Evolutionary conservation across 2,113 vertebrate species (phyloP), one percentile per base, ranked within the genome.

Genomic region (Ammospiza nelsoni): DNA sequence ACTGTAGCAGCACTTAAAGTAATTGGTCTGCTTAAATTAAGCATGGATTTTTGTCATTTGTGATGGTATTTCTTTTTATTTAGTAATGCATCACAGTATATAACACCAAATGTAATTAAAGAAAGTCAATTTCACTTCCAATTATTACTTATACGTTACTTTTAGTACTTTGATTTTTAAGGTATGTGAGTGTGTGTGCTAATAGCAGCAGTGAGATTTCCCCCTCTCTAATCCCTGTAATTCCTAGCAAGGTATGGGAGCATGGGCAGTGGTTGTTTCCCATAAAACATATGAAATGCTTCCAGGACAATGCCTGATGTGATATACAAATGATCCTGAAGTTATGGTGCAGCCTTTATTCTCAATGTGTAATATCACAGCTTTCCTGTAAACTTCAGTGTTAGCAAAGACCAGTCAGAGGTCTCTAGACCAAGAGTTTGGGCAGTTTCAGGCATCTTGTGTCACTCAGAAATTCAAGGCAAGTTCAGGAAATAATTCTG

Each of bases 11-110:
- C 91, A 95, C 94, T 96, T 94, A 92, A 88, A 77, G 65, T 95
- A 96, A 96, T 96, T 96, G 92, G 75, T 29, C 25, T 52, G 43
- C 57, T 76, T 92, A 90, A 94, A 84, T 91, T 93, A 93, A 81
- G 48, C 84, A 76, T 44, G 14, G 58, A 74, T 78, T 97, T 96
- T 92, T 88, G 87, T 90, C 39, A 91, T 92, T 97, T 89, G 74
- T 92, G 59, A 63, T 86, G 57, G 46, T 82, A 58, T 90, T 90
- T 91, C 81, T 88, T 90, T 92, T 91, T 96, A 87, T 91, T 96
- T 91, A 93, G 77, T 89, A 85, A 94, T 89, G 61, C 37, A 62
- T 72, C 18, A 5, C 63, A 51, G n/a, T 85, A 20, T 76, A 66
- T 91, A 89, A 61, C 22, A 35, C 35, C 59, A 72, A 87, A 95